Conservation (phyloP, 2,888 invertebrate genomes). For the Autographa pulchrina region DNA sequence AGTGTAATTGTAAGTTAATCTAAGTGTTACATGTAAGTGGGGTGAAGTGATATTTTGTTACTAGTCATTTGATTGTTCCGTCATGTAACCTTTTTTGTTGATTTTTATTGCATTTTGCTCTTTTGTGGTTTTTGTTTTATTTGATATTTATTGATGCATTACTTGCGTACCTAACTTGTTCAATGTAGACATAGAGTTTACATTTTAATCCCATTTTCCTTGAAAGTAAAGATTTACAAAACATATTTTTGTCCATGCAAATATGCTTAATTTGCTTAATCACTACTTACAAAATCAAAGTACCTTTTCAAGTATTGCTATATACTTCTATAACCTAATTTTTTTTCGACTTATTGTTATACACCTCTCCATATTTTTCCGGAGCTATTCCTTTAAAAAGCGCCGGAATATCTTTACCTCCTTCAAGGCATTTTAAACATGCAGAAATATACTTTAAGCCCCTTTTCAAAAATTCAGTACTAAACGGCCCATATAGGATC, state of each 20-base stretch:
- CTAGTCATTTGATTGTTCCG: slow-evolving; percentile 43
- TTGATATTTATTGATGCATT: neutral
- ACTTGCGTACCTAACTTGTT: neutral
- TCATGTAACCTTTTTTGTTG: slow-evolving; percentile 44
- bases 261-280: too few species aligned
- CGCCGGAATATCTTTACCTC: too few species aligned
- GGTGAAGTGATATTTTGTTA: slow-evolving; percentile 32
- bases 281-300: too few species aligned
- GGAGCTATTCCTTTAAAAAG: too few species aligned
- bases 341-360: too few species aligned
- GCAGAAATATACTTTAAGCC: neutral
- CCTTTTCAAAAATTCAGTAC: neutral
- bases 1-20: slow-evolving; percentile 40
- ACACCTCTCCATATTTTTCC: too few species aligned
- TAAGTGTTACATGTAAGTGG: slow-evolving; percentile 43
- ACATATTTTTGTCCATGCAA: too few species aligned
- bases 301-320: too few species aligned
- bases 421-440: too few species aligned
- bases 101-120: slow-evolving; percentile 58
- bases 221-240: neutral
- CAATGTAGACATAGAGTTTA: neutral
- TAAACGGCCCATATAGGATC: neutral
- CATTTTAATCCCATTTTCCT: neutral
- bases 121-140: slow-evolving; percentile 28
- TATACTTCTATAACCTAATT: too few species aligned